phyloP scores from a whole-genome alignment of 1,140 invertebrate genomes.

The Drosophila auraria region DNA sequence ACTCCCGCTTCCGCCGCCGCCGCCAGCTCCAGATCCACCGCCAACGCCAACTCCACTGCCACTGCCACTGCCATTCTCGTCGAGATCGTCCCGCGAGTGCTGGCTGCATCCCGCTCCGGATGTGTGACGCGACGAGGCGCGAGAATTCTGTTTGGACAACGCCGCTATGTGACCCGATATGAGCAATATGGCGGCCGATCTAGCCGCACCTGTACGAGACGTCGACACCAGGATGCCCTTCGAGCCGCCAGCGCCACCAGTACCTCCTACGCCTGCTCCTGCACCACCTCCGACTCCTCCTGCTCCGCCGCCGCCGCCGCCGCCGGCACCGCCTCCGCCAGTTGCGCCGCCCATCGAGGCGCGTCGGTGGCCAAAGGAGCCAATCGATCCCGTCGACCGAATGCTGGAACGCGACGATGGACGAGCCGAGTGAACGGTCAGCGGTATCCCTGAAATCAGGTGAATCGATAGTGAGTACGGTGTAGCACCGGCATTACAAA shows the following conservation, averaged over 20 bases:
- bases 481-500: background rate
- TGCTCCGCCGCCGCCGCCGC: slow-evolving; percentile 57
- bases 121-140: slow-evolving; percentile 78
- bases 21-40: slow-evolving; percentile 30
- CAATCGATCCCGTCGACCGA: slow-evolving; percentile 88
- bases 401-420: slow-evolving; percentile 90
- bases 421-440: slow-evolving; percentile 88
- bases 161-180: slow-evolving; percentile 92
- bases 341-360: slow-evolving; percentile 87
- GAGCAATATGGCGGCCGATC: slow-evolving; percentile 95
- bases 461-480: slow-evolving; percentile 24
- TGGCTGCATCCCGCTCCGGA: slow-evolving; percentile 83
- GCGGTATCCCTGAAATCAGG: slow-evolving; percentile 86
- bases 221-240: slow-evolving; percentile 89
- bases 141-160: slow-evolving; percentile 81
- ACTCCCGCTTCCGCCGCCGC: slow-evolving; percentile 46
- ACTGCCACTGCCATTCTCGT: slow-evolving; percentile 59
- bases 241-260: slow-evolving; percentile 64
- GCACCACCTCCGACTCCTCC: slow-evolving; percentile 73
- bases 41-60: slow-evolving; percentile 22
- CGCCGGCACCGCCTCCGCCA: slow-evolving; percentile 45
- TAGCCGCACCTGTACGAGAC: slow-evolving; percentile 94
- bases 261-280: slow-evolving; percentile 13
- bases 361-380: slow-evolving; percentile 86
- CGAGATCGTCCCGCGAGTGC: slow-evolving; percentile 82